Evolutionary conservation across 1,140 invertebrate genomes (phyloP), one percentile per base, ranked within the genome.

Genomic region (Bicyclus anynana): DNA sequence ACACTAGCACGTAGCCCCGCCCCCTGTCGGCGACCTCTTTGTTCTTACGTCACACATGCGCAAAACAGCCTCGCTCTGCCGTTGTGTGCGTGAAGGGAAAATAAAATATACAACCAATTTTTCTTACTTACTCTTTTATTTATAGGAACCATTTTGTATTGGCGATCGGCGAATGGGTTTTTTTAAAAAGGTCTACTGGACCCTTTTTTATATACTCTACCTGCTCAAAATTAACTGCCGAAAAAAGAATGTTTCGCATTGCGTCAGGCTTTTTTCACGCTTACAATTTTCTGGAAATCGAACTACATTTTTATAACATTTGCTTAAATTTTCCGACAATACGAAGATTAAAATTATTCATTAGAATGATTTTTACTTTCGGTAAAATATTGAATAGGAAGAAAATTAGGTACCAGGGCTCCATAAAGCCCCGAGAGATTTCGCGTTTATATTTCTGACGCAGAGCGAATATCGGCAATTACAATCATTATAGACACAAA

Each of bases 111-210:
- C 60, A 48, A 53, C 56, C 74, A 69, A 84, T 82, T 74, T 75
- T 78, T 82, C 77, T 81, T 74, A 69, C 67, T 80, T 79, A 69
- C 76, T 67, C 67, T 69, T 75, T 77, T 80, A 75, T 80, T 80
- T 84, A 77, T 76, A 57, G 67, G 59, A 62, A 60, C 62, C 50
- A 53, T 64, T 40, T 40, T 67, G 62, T 67, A 71, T 71, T 61
- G 62, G 50, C 67, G 48, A 77, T 76, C 60, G 58, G n/a, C 29
- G 29, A 12, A 62, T 65, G 65, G 62, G 63, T 69, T 65, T 70
- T 65, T 33, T 6, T 3, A 69, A 65, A 54, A 58, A 17, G 42
- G 17, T 53, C 10, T 27, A 9, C n/a, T 33, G 12, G 10, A 33
- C 53, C 42, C 33, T 64, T 63, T 72, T 67, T 62, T 70, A 48